Evolutionary conservation across 37 sponge, comb jelly and placozoan genomes (phyloP), one percentile per base, ranked within the genome.

Genomic region (Ianthella basta): DNA sequence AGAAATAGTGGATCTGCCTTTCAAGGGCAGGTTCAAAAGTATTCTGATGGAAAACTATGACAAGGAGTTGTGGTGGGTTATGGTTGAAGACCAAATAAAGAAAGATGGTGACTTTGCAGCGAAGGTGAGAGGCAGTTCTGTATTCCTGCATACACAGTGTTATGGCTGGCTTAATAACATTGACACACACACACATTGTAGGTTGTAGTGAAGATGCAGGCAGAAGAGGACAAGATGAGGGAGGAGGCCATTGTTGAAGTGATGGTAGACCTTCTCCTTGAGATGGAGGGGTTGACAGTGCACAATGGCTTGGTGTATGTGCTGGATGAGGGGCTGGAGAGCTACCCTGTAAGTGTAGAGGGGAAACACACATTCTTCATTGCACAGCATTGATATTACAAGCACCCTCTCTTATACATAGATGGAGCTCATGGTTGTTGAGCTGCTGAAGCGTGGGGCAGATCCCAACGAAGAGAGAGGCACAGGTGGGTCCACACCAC

Each of bases 281-380:
- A 38, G 19, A 72, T 72, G 40, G 73, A 72, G 19, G 73, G 36
- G 20, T 13, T 72, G 4, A 37, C 73, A 20, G 19, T 34, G 14
- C 20, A 72, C 39, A 72, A 72, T 13, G 73, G 20, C 30, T 30
- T 72, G 73, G 73, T 72, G 40, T 72, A 72, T 72, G 73, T 72
- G 8, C 30, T 32, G 13, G 73, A 72, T 12, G 73, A 72, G 30
- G 73, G 73, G 19, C 40, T 72, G 13, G 19, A 20, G 14, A 29
- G 36, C 12, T 72, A 72, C 40, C 73, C 73, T 20, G 73, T 72
- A 37, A 66, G 68, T 66, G 36, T n/a, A n/a, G n/a, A n/a, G n/a
- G n/a, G n/a, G n/a, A 56, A 15, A 15, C 59, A 56, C 59, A 19
- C 18, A 56, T 19, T 18, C 59, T 18, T 64, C 29, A 29, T 24